A percentile compares a stretch with the other conserved stretches of the same genome.
phyloP scores from a whole-genome alignment of 2,888 invertebrate species.

The Andricus curvator region DNA sequence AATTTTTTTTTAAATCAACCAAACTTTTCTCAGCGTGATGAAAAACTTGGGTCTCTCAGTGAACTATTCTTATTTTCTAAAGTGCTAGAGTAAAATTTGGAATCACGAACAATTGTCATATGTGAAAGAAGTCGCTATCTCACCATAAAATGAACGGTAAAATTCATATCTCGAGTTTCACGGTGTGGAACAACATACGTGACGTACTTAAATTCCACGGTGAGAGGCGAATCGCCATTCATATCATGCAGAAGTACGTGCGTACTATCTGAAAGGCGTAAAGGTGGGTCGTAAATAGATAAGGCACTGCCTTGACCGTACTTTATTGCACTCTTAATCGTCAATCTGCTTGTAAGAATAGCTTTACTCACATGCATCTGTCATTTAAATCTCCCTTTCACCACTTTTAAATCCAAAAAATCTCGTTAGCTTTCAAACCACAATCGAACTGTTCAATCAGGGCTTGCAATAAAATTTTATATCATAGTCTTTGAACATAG shows the following conservation, averaged over 20 bases:
- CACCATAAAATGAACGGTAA: constrained; percentile 42
- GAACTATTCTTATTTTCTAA: too few relatives aligned
- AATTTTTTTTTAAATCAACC: too few relatives aligned
- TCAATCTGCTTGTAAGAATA: constrained; percentile 26
- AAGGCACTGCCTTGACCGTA: constrained; percentile 55
- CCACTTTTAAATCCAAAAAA: neutral
- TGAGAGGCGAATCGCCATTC: constrained; percentile 63
- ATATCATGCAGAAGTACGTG: constrained; percentile 59
- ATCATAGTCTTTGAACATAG: neutral
- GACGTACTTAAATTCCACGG: constrained; percentile 52
- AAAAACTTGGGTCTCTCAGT: too few relatives aligned
- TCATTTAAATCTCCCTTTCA: constrained; percentile 16
- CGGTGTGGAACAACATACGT: constrained; percentile 51
- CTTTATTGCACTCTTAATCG: constrained; percentile 49
- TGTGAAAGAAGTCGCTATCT: constrained; percentile 16
- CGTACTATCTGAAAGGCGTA: constrained; percentile 57
- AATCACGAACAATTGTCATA: constrained; percentile 14
- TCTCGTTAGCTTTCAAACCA: neutral
- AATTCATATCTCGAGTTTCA: constrained; percentile 54
- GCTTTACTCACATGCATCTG: constrained; percentile 21
- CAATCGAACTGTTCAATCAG: neutral
- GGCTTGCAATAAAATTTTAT: neutral
- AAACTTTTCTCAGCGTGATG: too few relatives aligned
- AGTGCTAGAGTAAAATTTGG: neutral
- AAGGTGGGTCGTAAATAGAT: constrained; percentile 63